A percentile compares a stretch with the other conserved stretches of the same genome.
Evolutionary conservation across 2,888 invertebrate species (phyloP).

Genomic region (Heteropelma amictum): DNA sequence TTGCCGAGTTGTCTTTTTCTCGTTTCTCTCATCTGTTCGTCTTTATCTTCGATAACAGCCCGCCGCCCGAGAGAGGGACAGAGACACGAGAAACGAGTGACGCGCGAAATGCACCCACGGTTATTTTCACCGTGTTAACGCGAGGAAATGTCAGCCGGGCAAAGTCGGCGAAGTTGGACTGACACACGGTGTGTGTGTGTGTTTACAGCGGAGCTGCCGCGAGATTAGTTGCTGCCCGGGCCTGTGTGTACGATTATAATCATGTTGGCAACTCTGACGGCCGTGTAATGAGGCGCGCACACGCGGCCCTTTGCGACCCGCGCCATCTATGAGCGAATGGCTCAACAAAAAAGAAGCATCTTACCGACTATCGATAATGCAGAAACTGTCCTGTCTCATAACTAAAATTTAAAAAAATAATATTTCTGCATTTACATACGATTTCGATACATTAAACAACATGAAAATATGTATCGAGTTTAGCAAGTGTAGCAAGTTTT

Average conservation of each 20-base stretch:
- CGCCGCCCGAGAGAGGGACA: background rate
- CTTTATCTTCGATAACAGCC: background rate
- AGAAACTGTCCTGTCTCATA: too few relatives aligned
- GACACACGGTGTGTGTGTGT: slow-evolving; percentile 47
- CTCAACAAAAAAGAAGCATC: too few relatives aligned
- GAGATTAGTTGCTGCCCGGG: slow-evolving; percentile 46
- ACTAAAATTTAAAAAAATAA: too few relatives aligned
- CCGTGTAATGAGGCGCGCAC: slow-evolving; percentile 6
- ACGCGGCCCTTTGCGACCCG: background rate
- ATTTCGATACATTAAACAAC: too few relatives aligned
- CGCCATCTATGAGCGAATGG: too few relatives aligned
- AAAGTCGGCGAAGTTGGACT: slow-evolving; percentile 25
- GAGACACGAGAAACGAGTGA: background rate
- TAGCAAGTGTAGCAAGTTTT: too few relatives aligned
- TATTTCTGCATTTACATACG: too few relatives aligned
- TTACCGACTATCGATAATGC: too few relatives aligned
- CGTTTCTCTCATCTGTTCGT: background rate
- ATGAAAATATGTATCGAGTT: too few relatives aligned
- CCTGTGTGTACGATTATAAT: slow-evolving; percentile 33
- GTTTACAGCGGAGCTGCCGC: slow-evolving; percentile 56
- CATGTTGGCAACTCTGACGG: slow-evolving; percentile 49
- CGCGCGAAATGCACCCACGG: background rate
- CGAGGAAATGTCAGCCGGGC: slow-evolving; percentile 24
- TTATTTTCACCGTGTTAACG: slow-evolving; percentile 16
- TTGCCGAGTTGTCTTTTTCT: background rate